Base-by-base conservation (phyloP, 2,113 vertebrate genomes). In the Gasterosteus nipponicus region DNA sequence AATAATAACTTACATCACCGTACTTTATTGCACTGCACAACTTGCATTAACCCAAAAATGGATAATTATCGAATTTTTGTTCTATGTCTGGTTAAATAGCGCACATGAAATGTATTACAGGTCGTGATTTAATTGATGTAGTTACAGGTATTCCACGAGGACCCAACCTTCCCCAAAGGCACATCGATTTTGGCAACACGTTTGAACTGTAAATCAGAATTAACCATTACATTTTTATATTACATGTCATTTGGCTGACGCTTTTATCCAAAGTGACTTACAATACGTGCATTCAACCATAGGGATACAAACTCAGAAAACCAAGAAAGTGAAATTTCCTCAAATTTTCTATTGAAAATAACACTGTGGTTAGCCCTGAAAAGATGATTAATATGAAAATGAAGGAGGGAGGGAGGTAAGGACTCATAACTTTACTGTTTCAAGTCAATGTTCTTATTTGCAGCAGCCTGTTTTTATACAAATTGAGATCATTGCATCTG, bases 161-260 rank as follows among this genome's bases (percentile, higher is more conserved):
- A 46, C 35, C 64, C 33, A 58, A 18, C 26, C 22, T 7, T 39
- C 2, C 19, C 62, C 61, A 16, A 58, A 22, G 18, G 6, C 42
- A 33, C 3, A 2, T 3, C 3, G 3, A 5, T 42, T 46, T 22
- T 72, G 5, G n/a, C 44, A 60, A 46, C 56, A 60, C 0, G 33
- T 75, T 75, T 69, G 64, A 1, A 65, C 29, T 47, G 11, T 66
- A 71, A 54, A 66, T 61, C 15, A 26, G 46, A 18, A 59, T 42
- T 44, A 15, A n/a, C 3, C n/a, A 1, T 7, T 38, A 7, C 5
- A 26, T 26, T 26, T 26, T 26, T 26, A 26, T 26, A 26, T 26
- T 26, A 26, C 22, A 26, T 26, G 22, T 26, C 22, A 26, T 26
- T 26, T 26, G 1, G 22, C 22, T 26, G 22, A 26, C 22, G 22